Evolutionary conservation across 1,140 invertebrate genomes (phyloP).

Genomic region (Drosophila miranda): DNA sequence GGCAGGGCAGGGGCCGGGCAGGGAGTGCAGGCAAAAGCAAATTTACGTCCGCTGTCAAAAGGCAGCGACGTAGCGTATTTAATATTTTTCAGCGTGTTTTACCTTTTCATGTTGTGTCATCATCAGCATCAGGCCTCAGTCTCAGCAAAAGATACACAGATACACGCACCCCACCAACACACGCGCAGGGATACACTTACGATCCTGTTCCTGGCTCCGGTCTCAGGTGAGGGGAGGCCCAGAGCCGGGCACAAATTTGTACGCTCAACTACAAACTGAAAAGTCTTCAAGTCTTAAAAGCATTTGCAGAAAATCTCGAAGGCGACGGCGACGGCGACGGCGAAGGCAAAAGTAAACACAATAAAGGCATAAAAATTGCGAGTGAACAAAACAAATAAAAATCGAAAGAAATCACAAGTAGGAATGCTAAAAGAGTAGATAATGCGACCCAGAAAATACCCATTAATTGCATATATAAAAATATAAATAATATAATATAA

Average conservation of each 20-base stretch:
- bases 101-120: slow-evolving; percentile 82
- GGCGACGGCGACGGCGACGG: background rate
- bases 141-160: slow-evolving; percentile 36
- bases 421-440: too few species aligned
- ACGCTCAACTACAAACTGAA: slow-evolving; percentile 79
- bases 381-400: slow-evolving; percentile 80
- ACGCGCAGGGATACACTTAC: slow-evolving; percentile 24
- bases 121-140: slow-evolving; percentile 62
- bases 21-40: slow-evolving; percentile 65
- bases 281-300: slow-evolving; percentile 81
- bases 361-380: slow-evolving; percentile 80
- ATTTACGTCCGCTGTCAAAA: slow-evolving; percentile 82
- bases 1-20: background rate
- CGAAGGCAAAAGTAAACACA: slow-evolving; percentile 75
- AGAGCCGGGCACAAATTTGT: slow-evolving; percentile 63
- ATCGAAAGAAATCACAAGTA: slow-evolving; percentile 28
- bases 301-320: slow-evolving; percentile 69
- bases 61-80: slow-evolving; percentile 80
- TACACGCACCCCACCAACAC: slow-evolving; percentile 30
- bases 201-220: slow-evolving; percentile 59
- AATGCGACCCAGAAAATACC: too few species aligned
- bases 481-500: too few species aligned
- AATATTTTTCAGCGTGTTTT: slow-evolving; percentile 82
- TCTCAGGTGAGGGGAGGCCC: too few species aligned
- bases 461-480: too few species aligned